Conservation (phyloP, 92 coral and sea anemone species). For the Bergia puertoricense region DNA sequence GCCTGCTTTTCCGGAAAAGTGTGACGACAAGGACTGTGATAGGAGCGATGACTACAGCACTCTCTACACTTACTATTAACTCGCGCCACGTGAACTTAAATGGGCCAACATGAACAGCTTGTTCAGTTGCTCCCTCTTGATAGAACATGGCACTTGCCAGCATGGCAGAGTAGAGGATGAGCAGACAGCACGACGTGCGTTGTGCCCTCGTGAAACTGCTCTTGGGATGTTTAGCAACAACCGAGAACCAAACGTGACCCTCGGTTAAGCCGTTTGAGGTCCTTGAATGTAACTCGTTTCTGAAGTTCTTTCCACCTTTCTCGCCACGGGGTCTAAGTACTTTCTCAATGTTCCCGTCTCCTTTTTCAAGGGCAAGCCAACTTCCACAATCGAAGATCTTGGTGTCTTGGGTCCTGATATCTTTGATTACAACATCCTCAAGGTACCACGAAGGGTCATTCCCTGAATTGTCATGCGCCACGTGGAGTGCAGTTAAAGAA, state of each 20-base stretch:
- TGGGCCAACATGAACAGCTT: conserved; percentile 47
- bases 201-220: conserved; percentile 48
- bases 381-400: conserved; percentile 41
- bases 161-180: conserved; percentile 45
- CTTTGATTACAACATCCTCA: conserved; percentile 30
- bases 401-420: not conserved
- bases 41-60: conserved; percentile 37
- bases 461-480: conserved; percentile 56
- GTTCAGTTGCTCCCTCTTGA: conserved; percentile 27
- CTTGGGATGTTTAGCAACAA: conserved; percentile 49
- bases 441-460: conserved; percentile 50
- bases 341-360: conserved; percentile 48
- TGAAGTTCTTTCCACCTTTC: conserved; percentile 5
- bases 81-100: conserved; percentile 49
- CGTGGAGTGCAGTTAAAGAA: conserved; percentile 33
- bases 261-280: conserved; percentile 40
- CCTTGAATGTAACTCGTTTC: conserved; percentile 30
- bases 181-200: conserved; percentile 50
- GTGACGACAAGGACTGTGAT: conserved; percentile 38
- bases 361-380: conserved; percentile 61
- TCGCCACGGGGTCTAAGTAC: not conserved
- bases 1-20: conserved; percentile 48
- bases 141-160: conserved; percentile 61
- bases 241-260: conserved; percentile 58
- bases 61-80: conserved; percentile 46